These are phyloP conservation scores for Myiopsitta monachus DNA, from an alignment of 2,113 vertebrate genomes.

Conservation along the genomic window DNA sequence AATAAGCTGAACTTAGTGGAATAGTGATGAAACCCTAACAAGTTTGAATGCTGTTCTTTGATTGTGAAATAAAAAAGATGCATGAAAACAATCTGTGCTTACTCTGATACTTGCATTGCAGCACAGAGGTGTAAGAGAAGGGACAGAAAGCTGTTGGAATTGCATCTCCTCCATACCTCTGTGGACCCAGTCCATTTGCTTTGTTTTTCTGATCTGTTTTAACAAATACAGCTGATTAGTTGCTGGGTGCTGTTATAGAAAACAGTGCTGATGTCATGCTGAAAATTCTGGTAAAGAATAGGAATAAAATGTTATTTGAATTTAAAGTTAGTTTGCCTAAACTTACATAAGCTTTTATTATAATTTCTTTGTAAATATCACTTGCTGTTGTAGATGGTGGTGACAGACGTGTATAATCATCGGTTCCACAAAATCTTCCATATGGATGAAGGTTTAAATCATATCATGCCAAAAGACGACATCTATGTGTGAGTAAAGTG, in stretches of 20 bases:
- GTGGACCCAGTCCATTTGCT: not conserved
- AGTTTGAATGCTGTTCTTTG: not conserved
- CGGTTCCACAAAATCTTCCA: conserved; percentile 96
- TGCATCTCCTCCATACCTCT: not conserved
- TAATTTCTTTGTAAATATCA: conserved; percentile 16
- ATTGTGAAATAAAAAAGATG: not conserved
- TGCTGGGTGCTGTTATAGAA: not conserved
- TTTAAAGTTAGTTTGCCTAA: not conserved
- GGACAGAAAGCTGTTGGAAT: not conserved
- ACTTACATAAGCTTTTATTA: not conserved
- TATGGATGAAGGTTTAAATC: conserved; percentile 90
- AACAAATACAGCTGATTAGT: not conserved
- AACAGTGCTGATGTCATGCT: not conserved
- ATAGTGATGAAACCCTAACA: not conserved
- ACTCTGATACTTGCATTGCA: not conserved
- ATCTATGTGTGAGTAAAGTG: conserved; percentile 91
- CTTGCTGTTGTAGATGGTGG: conserved; percentile 88
- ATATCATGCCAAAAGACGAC: conserved; percentile 94
- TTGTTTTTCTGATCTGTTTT: not conserved
- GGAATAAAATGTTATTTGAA: not conserved
- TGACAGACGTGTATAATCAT: conserved; percentile 96
- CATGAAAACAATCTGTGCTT: not conserved
- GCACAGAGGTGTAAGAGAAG: not conserved
- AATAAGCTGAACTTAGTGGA: not conserved
- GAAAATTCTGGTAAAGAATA: not conserved